phyloP scores from a whole-genome alignment of 2,797 vertebrate genomes.

The Enteromius mattozi region DNA sequence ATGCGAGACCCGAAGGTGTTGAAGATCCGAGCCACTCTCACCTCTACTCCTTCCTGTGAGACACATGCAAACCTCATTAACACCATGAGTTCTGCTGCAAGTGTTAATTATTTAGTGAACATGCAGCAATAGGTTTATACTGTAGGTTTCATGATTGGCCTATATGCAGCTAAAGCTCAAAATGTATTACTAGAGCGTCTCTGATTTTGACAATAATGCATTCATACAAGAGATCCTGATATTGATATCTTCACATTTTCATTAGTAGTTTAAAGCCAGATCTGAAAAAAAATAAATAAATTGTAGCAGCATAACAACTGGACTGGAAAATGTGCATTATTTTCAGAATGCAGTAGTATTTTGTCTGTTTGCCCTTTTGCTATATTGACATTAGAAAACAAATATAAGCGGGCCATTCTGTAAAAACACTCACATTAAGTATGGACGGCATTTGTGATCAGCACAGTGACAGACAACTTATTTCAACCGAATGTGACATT shows the following conservation, averaged over 20 bases:
- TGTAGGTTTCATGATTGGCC: too few relatives aligned
- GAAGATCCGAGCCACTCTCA: slow-evolving; percentile 96
- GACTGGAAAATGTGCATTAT: background rate
- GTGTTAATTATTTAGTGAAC: slow-evolving; percentile 8
- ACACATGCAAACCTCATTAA: slow-evolving; percentile 28
- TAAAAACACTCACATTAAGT: background rate
- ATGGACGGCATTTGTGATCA: background rate
- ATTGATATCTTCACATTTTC: background rate
- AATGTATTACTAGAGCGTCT: background rate
- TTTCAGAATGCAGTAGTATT: background rate
- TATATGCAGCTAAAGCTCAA: background rate
- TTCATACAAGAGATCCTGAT: background rate
- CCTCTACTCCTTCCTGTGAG: slow-evolving; percentile 95
- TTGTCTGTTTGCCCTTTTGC: background rate
- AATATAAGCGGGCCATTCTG: background rate
- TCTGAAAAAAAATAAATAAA: background rate
- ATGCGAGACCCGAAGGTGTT: slow-evolving; percentile 98
- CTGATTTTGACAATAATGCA: background rate
- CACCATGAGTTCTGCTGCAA: background rate
- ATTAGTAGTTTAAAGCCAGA: background rate
- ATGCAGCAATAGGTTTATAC: background rate
- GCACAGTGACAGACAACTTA: background rate
- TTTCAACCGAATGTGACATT: background rate
- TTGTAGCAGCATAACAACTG: background rate
- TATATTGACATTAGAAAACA: background rate